Base-by-base conservation (phyloP, 2,797 vertebrate species). In the Pempheris klunzingeri region DNA sequence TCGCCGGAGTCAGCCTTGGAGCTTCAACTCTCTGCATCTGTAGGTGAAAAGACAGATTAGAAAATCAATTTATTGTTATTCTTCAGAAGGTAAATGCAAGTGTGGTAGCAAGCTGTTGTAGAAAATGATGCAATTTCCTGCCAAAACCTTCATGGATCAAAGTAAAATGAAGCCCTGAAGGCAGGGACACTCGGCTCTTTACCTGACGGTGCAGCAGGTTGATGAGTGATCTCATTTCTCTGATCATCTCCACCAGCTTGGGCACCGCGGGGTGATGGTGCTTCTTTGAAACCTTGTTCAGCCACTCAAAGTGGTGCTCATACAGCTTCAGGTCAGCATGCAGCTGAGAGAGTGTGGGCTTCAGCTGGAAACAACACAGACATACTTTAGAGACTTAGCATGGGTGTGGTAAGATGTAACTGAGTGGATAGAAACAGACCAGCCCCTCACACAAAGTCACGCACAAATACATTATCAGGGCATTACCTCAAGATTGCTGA, bases 271-370 rank as follows among this genome's bases (percentile, higher is more conserved):
- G 88, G 78, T 95, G 92, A 32, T 94, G 92, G 80, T 95, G 94
- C 84, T 91, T 95, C 87, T 93, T 93, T 36, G 94, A 93, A 28
- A 93, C 90, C 78, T 30, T 90, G 92, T 91, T 95, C 59, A 96
- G 90, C 95, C 95, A 96, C 80, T 95, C 94, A 46, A 96, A 96
- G 90, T 96, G 95, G 80, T 95, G 93, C 90, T 95, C 94, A 12
- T 95, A 96, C 50, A 92, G 89, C 87, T 94, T 95, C 74, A 96
- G 90, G 87, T 96, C 95, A 0, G 93, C 79, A 7, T 95, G 94
- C 67, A 96, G 93, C 92, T 95, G 94, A 49, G 94, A 91, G 57
- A 96, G 93, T 15, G 95, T 95, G 74, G 94, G 88, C 87, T 94
- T 96, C 87, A 95, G 72, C 95, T 96, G 85, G 50, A 86, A 77